These are phyloP conservation scores for Lutjanus argentimaculatus DNA, from an alignment of 2,797 vertebrate genomes.

Conservation along the genomic window DNA sequence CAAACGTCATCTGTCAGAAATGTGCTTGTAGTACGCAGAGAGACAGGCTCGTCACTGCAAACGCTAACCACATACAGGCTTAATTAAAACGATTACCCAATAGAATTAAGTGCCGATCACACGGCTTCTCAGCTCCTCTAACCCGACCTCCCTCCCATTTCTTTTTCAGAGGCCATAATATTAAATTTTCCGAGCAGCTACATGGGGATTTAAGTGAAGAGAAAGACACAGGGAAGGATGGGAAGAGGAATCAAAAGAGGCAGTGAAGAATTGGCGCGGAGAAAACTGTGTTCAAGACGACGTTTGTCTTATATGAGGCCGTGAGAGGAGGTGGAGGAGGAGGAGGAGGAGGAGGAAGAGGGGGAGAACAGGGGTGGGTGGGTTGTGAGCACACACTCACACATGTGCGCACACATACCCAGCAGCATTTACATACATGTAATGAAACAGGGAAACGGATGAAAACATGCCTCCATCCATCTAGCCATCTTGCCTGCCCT, in stretches of 20 bases:
- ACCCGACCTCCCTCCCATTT: neutral
- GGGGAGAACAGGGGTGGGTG: neutral
- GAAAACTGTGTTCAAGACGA: slow-evolving; percentile 50
- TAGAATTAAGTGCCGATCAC: slow-evolving; percentile 71
- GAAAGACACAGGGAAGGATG: slow-evolving; percentile 39
- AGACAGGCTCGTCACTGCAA: slow-evolving; percentile 47
- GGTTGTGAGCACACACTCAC: slow-evolving; percentile 24
- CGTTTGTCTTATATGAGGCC: slow-evolving; percentile 46
- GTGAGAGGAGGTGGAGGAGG: too few species aligned
- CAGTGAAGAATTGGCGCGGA: slow-evolving; percentile 41
- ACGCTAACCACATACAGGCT: slow-evolving; percentile 57
- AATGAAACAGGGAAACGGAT: slow-evolving; percentile 69
- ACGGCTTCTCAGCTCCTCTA: slow-evolving; percentile 54
- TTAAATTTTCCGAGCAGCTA: slow-evolving; percentile 44
- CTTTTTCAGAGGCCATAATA: slow-evolving; percentile 33
- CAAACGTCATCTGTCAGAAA: slow-evolving; percentile 63
- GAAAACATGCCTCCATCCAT: slow-evolving; percentile 61
- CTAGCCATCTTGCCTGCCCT: slow-evolving; percentile 42
- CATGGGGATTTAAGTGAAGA: slow-evolving; percentile 33
- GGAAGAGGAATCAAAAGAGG: slow-evolving; percentile 54
- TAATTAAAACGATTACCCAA: slow-evolving; percentile 82
- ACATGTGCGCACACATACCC: slow-evolving; percentile 37
- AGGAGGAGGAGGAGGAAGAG: neutral
- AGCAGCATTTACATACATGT: slow-evolving; percentile 72
- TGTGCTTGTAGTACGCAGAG: slow-evolving; percentile 57